phyloP scores from a whole-genome alignment of 2,113 vertebrate genomes.

The Diadophis punctatus region DNA sequence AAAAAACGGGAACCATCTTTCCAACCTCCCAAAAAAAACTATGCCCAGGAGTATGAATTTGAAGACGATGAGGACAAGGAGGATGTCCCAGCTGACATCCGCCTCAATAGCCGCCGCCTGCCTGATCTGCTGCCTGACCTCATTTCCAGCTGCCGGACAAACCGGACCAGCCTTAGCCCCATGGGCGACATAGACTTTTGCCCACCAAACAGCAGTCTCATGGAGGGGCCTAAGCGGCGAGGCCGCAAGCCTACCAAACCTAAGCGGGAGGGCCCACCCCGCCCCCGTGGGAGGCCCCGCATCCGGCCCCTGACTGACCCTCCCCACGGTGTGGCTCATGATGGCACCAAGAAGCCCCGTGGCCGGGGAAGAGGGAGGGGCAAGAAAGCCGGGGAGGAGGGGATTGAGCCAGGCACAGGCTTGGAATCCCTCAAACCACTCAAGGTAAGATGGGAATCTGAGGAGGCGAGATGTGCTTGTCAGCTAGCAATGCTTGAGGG shows the following conservation, averaged over 20 bases:
- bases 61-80: conserved; percentile 91
- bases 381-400: conserved; percentile 63
- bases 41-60: conserved; percentile 93
- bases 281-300: conserved; percentile 82
- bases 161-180: conserved; percentile 78
- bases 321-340: conserved; percentile 69
- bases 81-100: conserved; percentile 86
- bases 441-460: conserved; percentile 58
- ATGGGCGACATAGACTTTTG: conserved; percentile 90
- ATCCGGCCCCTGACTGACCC: conserved; percentile 85
- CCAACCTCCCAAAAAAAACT: conserved; percentile 87
- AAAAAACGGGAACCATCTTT: conserved; percentile 84
- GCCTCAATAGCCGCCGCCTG: conserved; percentile 86
- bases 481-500: background rate
- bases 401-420: conserved; percentile 43
- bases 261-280: conserved; percentile 85
- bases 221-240: conserved; percentile 81
- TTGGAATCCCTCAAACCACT: conserved; percentile 67
- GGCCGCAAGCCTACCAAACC: conserved; percentile 87
- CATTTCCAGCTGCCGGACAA: conserved; percentile 84
- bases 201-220: conserved; percentile 76
- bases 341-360: conserved; percentile 40
- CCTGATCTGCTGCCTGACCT: conserved; percentile 85
- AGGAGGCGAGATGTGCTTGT: conserved; percentile 1
- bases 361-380: conserved; percentile 62